Evolutionary conservation across 2,888 invertebrate species (phyloP).

Genomic region (Charanyca ferruginea): DNA sequence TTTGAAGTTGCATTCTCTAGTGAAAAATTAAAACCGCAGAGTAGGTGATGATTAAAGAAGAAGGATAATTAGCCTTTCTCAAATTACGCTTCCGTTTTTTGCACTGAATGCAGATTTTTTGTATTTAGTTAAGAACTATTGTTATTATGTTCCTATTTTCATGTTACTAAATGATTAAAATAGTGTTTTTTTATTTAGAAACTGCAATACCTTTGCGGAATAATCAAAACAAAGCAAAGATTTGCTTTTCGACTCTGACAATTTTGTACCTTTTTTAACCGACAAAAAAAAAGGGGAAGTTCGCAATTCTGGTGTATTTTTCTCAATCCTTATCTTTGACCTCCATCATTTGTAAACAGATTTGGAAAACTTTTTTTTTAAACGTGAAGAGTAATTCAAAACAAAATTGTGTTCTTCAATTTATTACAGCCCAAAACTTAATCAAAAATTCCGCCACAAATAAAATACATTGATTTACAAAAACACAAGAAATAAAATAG

Average conservation of each 20-base stretch:
- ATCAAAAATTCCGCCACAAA: background rate
- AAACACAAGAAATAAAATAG: background rate
- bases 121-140: background rate
- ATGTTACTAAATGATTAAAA: too few species aligned
- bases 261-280: too few species aligned
- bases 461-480: background rate
- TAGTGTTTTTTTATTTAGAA: background rate
- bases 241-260: too few species aligned
- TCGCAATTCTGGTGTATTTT: too few species aligned
- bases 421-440: background rate
- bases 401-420: too few species aligned
- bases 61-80: conserved; percentile 62
- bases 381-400: too few species aligned
- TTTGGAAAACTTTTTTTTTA: too few species aligned
- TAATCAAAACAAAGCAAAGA: too few species aligned
- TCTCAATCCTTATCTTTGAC: too few species aligned
- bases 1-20: conserved; percentile 59
- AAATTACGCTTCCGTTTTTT: conserved; percentile 44
- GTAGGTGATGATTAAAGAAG: conserved; percentile 59
- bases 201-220: background rate
- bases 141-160: too few species aligned
- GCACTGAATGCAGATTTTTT: conserved; percentile 7
- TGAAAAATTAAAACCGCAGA: conserved; percentile 50
- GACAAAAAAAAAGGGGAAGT: too few species aligned
- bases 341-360: too few species aligned